Evolutionary conservation across 1,140 invertebrate species (phyloP).

Genomic region (Harpegnathos saltator): DNA sequence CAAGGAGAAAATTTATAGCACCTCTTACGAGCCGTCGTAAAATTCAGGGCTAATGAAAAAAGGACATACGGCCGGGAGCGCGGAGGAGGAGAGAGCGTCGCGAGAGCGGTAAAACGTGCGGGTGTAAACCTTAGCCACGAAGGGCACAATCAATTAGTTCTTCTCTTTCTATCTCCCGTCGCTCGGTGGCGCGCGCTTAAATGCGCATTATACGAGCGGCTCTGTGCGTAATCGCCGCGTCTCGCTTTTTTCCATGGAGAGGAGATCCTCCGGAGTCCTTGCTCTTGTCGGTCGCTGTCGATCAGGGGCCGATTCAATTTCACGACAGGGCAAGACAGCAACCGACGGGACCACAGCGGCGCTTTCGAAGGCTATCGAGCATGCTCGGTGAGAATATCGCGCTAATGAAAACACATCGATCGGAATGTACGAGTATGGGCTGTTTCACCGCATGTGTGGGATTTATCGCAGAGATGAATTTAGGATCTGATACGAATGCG

Average conservation of each 20-base stretch:
- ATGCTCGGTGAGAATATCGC: neutral
- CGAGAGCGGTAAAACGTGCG: conserved; percentile 33
- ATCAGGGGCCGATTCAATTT: conserved; percentile 27
- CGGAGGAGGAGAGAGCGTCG: neutral
- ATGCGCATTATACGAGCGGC: conserved; percentile 38
- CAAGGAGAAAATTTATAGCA: conserved; percentile 63
- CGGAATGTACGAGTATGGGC: neutral
- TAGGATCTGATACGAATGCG: no score
- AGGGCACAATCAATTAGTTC: conserved; percentile 61
- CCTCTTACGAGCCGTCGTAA: conserved; percentile 63
- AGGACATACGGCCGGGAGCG: conserved; percentile 1
- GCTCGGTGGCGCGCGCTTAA: conserved; percentile 11
- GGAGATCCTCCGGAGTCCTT: conserved; percentile 11
- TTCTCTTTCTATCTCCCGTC: neutral
- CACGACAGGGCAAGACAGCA: neutral
- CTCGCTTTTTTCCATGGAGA: neutral
- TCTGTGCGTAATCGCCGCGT: neutral
- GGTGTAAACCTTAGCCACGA: conserved; percentile 19
- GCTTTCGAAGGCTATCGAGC: conserved; percentile 1
- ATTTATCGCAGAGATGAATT: no score
- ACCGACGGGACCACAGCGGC: neutral
- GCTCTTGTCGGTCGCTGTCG: neutral
- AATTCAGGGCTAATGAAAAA: conserved; percentile 72
- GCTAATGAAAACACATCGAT: neutral
- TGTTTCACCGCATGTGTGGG: no score